A percentile compares a stretch with the other conserved stretches of the same genome.
Evolutionary conservation across 2,797 vertebrate species (phyloP).

Genomic region (Tokudaia tokunoshimensis): DNA sequence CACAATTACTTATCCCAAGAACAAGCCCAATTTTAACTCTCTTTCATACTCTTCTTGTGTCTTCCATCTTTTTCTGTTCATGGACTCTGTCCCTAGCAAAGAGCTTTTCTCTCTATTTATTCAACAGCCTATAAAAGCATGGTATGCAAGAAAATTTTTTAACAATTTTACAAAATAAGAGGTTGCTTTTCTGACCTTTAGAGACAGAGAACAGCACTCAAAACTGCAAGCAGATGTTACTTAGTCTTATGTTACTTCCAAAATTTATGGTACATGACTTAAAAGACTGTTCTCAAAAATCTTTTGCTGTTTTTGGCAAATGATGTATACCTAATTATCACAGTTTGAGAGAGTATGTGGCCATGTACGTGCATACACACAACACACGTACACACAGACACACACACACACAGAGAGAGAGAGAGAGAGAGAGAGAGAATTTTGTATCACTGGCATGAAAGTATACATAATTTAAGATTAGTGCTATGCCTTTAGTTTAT

Average conservation of each 20-base stretch:
- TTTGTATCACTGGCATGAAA: background rate
- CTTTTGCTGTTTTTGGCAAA: background rate
- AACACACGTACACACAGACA: background rate
- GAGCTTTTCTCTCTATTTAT: background rate
- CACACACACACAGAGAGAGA: background rate
- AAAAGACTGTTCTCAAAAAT: background rate
- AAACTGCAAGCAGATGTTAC: background rate
- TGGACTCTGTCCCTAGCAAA: background rate
- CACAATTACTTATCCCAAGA: background rate
- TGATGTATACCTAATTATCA: background rate
- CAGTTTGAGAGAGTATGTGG: background rate
- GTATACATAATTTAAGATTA: background rate
- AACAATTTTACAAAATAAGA: background rate
- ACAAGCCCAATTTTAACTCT: background rate
- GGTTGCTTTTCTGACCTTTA: background rate
- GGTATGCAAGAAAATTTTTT: background rate
- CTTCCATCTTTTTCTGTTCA: background rate
- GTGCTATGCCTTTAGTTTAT: background rate
- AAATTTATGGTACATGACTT: background rate
- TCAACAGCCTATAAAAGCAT: background rate
- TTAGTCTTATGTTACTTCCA: background rate
- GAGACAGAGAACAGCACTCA: background rate
- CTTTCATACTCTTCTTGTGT: background rate
- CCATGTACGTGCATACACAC: background rate
- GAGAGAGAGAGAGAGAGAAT: background rate